These are phyloP conservation scores for Cacatua alba DNA, from an alignment of 2,113 vertebrate species.

Conservation along the genomic window DNA sequence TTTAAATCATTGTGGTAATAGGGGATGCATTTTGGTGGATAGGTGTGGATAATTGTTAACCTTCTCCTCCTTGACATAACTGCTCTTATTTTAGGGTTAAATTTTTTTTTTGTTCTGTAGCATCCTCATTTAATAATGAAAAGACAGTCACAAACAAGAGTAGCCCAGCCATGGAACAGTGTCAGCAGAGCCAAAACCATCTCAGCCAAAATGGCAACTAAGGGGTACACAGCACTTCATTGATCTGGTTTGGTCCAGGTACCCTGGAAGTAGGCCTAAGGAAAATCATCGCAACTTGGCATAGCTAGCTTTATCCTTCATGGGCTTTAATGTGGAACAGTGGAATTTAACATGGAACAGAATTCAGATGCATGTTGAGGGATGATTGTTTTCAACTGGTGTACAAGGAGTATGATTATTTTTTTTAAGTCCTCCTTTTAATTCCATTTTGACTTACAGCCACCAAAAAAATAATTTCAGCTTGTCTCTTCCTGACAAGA, in stretches of 20 bases:
- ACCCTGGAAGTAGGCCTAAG: not conserved
- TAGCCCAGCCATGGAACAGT: not conserved
- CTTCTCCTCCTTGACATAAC: not conserved
- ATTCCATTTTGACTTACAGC: not conserved
- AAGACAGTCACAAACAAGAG: fast-evolving
- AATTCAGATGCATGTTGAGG: not conserved
- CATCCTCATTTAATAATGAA: not conserved
- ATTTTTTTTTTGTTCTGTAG: not conserved
- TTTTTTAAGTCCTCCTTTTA: not conserved
- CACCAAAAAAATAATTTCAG: not conserved
- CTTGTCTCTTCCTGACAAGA: not conserved
- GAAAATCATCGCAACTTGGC: not conserved
- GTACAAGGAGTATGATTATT: not conserved
- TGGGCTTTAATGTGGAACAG: not conserved
- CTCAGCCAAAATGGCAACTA: not conserved
- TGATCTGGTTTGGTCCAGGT: not conserved
- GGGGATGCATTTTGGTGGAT: not conserved
- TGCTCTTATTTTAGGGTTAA: not conserved
- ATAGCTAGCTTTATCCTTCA: not conserved
- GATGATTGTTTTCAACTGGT: not conserved
- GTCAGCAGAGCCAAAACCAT: not conserved
- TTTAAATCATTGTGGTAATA: not conserved
- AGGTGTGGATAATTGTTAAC: not conserved
- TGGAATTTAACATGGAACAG: not conserved
- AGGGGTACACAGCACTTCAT: not conserved